Percentiles rank a stretch among this genome's conserved stretches.
phyloP scores from a whole-genome alignment of 2,888 invertebrate genomes.

The Drosophila colorata region DNA sequence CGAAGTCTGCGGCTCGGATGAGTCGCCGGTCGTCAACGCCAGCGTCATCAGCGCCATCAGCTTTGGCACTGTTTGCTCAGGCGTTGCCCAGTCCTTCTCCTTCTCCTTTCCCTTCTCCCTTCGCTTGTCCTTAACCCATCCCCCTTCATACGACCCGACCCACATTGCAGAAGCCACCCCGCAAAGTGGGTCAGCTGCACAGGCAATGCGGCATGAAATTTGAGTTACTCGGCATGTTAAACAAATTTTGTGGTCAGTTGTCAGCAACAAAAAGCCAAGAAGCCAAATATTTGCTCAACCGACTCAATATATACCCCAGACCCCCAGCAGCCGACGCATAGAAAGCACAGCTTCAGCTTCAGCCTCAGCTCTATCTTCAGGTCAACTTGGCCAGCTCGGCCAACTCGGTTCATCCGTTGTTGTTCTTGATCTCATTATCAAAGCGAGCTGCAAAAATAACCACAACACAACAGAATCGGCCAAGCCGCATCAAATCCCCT shows the following conservation, averaged over 20 bases:
- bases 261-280: conserved; percentile 64
- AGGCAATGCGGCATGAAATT: conserved; percentile 78
- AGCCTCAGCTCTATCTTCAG: conserved; percentile 1
- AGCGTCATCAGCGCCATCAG: conserved; percentile 36
- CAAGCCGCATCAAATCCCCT: conserved; percentile 11
- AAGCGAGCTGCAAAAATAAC: conserved; percentile 56
- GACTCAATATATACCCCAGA: conserved; percentile 37
- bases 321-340: conserved; percentile 2
- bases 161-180: conserved; percentile 20
- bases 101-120: neutral
- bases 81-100: conserved; percentile 16
- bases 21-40: conserved; percentile 35
- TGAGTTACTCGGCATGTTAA: conserved; percentile 67
- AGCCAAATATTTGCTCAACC: conserved; percentile 73
- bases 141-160: conserved; percentile 1
- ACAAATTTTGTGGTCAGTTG: conserved; percentile 77
- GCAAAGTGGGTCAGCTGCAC: conserved; percentile 58
- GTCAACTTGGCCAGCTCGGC: conserved; percentile 1
- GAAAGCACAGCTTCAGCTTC: neutral
- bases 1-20: conserved; percentile 42
- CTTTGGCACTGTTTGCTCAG: conserved; percentile 53
- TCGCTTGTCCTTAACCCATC: no score
- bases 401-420: conserved; percentile 35
- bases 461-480: conserved; percentile 44
- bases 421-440: conserved; percentile 74